Evolutionary conservation across 2,888 invertebrate species (phyloP).

Genomic region (Mactromeris polynyma): DNA sequence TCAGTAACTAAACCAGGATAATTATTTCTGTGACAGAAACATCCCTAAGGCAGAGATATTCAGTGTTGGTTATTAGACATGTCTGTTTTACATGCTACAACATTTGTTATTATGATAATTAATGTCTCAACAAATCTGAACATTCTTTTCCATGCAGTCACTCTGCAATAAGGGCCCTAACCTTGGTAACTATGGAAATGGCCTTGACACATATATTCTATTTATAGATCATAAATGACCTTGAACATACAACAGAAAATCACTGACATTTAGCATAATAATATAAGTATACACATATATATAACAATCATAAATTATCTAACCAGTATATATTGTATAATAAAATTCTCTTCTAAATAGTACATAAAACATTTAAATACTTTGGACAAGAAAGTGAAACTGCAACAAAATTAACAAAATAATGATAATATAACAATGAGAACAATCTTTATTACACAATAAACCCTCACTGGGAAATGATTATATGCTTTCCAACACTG

Average conservation of each 20-base stretch:
- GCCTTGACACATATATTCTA: neutral
- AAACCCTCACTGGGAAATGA: neutral
- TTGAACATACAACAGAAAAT: neutral
- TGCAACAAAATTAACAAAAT: neutral
- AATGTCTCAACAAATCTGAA: neutral
- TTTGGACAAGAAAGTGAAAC: neutral
- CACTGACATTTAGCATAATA: neutral
- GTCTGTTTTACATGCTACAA: neutral
- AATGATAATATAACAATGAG: neutral
- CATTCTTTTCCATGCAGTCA: neutral
- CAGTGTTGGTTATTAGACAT: no score
- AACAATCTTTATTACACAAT: neutral
- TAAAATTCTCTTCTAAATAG: neutral
- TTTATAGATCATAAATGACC: neutral
- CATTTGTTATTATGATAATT: neutral
- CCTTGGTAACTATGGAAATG: slow-evolving; percentile 1
- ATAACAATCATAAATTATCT: neutral
- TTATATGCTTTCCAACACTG: neutral
- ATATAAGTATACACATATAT: slow-evolving; percentile 16
- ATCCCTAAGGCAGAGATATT: no score
- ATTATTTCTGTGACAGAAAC: neutral
- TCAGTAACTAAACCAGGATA: no score
- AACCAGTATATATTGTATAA: slow-evolving; percentile 5
- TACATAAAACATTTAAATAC: neutral
- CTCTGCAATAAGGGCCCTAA: neutral